Evolutionary conservation across 1,140 invertebrate species (phyloP), one percentile per base, ranked within the genome.

Genomic region (Pomacea maculata): DNA sequence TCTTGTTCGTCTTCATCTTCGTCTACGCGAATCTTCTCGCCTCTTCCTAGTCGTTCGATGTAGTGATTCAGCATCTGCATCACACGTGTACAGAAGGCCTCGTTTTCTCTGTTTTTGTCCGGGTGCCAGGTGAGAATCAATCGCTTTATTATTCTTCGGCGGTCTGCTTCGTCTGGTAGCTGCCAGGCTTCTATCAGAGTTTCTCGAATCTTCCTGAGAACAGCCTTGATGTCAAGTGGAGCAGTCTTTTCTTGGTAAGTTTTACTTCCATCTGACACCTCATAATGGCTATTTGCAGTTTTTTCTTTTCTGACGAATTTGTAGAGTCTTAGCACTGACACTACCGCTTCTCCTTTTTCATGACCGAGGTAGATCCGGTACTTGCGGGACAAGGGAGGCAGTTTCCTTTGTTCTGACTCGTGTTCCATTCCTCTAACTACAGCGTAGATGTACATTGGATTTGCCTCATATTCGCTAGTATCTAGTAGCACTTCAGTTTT

Each of bases 81-180:
- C 11, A 90, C 82, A 63, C 84, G 79, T 8, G 82, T 87, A 34
- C 86, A 84, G 55, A 88, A 80, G 14, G 84, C 73, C 84, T 88
- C 84, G 67, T 87, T 82, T 1, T 82, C 87, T 29, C 70, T 72
- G 82, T 91, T 90, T 84, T 88, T 89, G 78, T 91, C 90, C 75
- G 90, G 90, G 84, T 91, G 89, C 88, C 88, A 90, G 75, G 87
- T 85, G n/a, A 88, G 80, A n/a, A 89, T 71, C 5, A 90, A 63
- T 65, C 89, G 79, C 80, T 89, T 89, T 17, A 88, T 82, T 25
- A 89, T 83, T 65, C 84, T 84, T 68, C 86, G 87, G 67, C 88
- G 81, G 57, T 89, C 85, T 34, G 65, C 64, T 57, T 85, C 84
- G 34, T 45, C 34, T 34, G 79, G 76, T 17, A 85, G 77, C 61